A percentile compares a stretch with the other conserved stretches of the same genome.
These are phyloP conservation scores for Hippotragus niger DNA, from an alignment of 2,113 vertebrate species.

Conservation along the genomic window DNA sequence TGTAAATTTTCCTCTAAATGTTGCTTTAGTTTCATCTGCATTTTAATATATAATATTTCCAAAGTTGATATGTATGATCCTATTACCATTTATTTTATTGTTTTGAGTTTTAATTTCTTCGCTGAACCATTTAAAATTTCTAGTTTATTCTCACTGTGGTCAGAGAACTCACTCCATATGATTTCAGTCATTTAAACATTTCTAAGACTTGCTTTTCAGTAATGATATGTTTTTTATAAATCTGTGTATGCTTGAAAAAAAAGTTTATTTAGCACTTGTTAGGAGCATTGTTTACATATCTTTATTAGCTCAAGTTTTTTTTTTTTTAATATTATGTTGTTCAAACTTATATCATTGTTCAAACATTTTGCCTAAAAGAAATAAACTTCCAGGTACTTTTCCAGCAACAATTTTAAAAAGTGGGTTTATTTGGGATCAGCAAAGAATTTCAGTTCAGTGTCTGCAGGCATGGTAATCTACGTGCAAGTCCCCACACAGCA, in stretches of 20 bases:
- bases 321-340: not conserved
- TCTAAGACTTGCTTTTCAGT: not conserved
- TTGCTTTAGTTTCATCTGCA: not conserved
- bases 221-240: not conserved
- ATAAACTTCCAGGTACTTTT: not conserved
- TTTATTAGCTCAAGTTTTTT: not conserved
- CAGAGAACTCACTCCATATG: not conserved
- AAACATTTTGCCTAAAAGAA: not conserved
- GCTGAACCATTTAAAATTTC: not conserved
- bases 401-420: not conserved
- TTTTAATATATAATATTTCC: not conserved
- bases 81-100: not conserved
- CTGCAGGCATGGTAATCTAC: not conserved
- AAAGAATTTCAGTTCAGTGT: not conserved
- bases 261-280: not conserved
- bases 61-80: not conserved
- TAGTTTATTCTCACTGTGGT: not conserved
- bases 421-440: not conserved
- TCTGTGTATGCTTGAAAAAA: not conserved
- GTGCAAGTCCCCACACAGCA: not conserved
- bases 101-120: not conserved
- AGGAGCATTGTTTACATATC: not conserved
- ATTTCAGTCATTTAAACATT: not conserved
- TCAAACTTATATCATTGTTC: not conserved
- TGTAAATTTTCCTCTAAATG: not conserved